Base-by-base conservation (phyloP, 2,888 invertebrate species). In the Trachelus stipa region DNA sequence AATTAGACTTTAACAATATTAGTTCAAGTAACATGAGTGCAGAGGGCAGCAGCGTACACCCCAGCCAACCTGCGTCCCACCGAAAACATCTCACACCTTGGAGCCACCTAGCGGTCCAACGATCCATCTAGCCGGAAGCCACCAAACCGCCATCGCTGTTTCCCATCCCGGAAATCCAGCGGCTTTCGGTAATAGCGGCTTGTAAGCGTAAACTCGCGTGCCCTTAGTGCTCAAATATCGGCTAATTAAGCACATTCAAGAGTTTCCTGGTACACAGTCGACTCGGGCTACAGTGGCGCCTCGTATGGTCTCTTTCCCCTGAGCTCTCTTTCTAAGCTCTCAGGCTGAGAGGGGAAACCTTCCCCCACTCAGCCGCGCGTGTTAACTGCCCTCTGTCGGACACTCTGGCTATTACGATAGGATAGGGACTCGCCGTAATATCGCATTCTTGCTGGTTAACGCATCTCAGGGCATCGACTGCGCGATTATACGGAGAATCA, bases 161-260 rank as follows among this genome's bases (percentile, higher is more conserved):
- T 85, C 73, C 76, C 86, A 86, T 85, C 84, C 81, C 83, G 83
- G 83, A 85, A 85, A 87, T 85, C 85, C 85, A 84, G 83, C 82
- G 87, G 88, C 84, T 87, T 88, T 85, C 81, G 69, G 81, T 87
- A 88, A 86, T 87, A 86, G 87, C 83, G 79, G 83, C 84, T 84
- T 83, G 84, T 80, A 76, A 84, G 77, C 37, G 78, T 82, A 79
- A 82, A 83, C 79, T 81, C 78, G 77, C 56, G 78, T 31, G 77
- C 68, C 40, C 40, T 6, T 77, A 77, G 81, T 84, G 82, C 87
- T 88, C 87, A 84, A 87, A 88, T 89, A 89, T 89, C 87, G 86
- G 83, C 87, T 89, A 90, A 90, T 90, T 90, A 88, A 89, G 87
- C 87, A 87, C 86, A 87, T 87, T 89, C 85, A 86, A 85, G 84